Conservation (phyloP, 2,888 invertebrate genomes). For the Apoda limacodes region DNA sequence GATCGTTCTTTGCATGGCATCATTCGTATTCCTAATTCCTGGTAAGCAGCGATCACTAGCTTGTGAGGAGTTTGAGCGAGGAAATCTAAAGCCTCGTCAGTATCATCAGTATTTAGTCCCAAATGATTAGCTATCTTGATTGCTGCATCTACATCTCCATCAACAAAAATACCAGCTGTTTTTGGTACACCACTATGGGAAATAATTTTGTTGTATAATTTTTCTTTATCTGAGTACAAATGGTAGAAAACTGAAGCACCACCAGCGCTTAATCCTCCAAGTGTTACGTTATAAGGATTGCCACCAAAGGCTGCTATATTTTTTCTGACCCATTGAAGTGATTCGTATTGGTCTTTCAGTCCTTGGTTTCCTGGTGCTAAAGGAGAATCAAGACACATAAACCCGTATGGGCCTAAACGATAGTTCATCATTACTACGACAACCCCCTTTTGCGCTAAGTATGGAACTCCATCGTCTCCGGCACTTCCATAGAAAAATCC, state of each 20-base stretch:
- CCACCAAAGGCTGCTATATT: slow-evolving; percentile 56
- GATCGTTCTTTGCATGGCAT: too few relatives aligned
- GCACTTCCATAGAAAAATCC: slow-evolving; percentile 39
- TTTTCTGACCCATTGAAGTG: slow-evolving; percentile 46
- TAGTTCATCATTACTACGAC: slow-evolving; percentile 56
- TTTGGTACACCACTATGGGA: slow-evolving; percentile 53
- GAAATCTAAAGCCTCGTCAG: slow-evolving; percentile 41
- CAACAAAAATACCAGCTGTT: slow-evolving; percentile 42
- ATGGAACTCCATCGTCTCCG: slow-evolving; percentile 34
- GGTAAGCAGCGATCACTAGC: slow-evolving; percentile 42
- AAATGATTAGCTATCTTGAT: slow-evolving; percentile 43
- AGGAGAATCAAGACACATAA: slow-evolving; percentile 51
- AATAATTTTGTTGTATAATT: slow-evolving; percentile 50
- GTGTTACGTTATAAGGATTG: slow-evolving; percentile 51
- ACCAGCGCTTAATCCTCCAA: slow-evolving; percentile 53
- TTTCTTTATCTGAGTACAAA: slow-evolving; percentile 45
- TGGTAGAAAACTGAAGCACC: slow-evolving; percentile 45
- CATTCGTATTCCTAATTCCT: too few relatives aligned
- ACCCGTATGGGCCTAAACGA: slow-evolving; percentile 55
- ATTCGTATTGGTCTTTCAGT: slow-evolving; percentile 50
- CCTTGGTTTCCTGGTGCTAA: slow-evolving; percentile 53
- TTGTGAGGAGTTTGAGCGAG: slow-evolving; percentile 32
- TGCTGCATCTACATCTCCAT: slow-evolving; percentile 39
- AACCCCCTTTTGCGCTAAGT: too few relatives aligned
- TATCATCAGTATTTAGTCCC: slow-evolving; percentile 39